phyloP scores from a whole-genome alignment of 2,113 vertebrate species.

The Notothenia rossii region DNA sequence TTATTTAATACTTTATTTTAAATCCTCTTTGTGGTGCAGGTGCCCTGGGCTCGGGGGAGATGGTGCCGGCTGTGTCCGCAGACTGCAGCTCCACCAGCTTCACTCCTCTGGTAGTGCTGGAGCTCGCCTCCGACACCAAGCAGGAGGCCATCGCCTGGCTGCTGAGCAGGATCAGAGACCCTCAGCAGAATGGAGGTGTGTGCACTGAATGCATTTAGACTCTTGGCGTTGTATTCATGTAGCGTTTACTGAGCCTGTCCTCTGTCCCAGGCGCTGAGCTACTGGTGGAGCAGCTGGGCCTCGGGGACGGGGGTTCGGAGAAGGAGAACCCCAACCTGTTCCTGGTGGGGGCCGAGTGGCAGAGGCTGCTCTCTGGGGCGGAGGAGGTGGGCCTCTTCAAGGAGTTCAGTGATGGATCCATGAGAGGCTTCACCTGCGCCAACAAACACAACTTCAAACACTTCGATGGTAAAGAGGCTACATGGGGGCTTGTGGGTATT shows the following conservation, averaged over 20 bases:
- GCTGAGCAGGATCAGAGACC: constrained; percentile 87
- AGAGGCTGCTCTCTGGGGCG: constrained; percentile 90
- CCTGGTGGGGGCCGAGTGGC: constrained; percentile 88
- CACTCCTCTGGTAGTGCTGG: constrained; percentile 90
- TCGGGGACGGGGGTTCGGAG: constrained; percentile 61
- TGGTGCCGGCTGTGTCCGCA: constrained; percentile 80
- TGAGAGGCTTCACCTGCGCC: constrained; percentile 90
- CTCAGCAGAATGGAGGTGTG: constrained; percentile 90
- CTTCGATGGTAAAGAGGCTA: constrained; percentile 86
- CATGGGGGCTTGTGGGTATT: background rate
- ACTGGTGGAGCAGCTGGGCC: constrained; percentile 86
- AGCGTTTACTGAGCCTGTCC: background rate
- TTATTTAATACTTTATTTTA: too few species aligned
- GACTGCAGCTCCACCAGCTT: constrained; percentile 81
- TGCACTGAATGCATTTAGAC: background rate
- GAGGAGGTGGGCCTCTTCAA: constrained; percentile 93
- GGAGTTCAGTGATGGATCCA: constrained; percentile 91
- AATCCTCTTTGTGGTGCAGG: constrained; percentile 1
- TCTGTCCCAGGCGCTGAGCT: constrained; percentile 88
- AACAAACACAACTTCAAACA: constrained; percentile 90
- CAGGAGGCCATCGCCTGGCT: constrained; percentile 91
- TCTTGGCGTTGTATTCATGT: background rate
- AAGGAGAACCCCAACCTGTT: constrained; percentile 87
- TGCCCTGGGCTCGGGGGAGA: constrained; percentile 65
- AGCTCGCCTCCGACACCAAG: constrained; percentile 87